Conservation (phyloP, 2,797 vertebrate species). For the Aselliscus stoliczkanus region DNA sequence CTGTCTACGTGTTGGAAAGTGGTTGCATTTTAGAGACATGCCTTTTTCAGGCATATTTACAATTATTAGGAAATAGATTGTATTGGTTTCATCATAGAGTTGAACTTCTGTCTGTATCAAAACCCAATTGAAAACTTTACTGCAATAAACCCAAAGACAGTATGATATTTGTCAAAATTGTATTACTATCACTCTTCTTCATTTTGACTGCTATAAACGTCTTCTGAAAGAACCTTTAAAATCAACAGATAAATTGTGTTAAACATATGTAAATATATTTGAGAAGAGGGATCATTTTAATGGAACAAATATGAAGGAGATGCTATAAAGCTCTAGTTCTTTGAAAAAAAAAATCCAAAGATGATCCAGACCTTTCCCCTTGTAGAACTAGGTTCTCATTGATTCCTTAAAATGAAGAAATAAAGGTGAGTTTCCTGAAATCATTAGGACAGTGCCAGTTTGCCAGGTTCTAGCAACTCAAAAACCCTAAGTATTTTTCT, state of each 20-base stretch:
- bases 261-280: not conserved
- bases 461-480: not conserved
- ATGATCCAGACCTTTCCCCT: not conserved
- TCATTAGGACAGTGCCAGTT: not conserved
- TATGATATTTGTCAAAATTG: not conserved
- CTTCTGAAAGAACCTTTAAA: not conserved
- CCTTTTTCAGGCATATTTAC: not conserved
- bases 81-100: not conserved
- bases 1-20: not conserved
- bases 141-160: not conserved
- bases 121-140: not conserved
- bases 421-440: not conserved
- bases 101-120: not conserved
- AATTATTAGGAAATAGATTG: not conserved
- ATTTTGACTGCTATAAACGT: not conserved
- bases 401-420: not conserved
- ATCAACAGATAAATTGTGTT: not conserved
- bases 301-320: not conserved
- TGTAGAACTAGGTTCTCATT: not conserved
- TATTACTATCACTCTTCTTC: not conserved
- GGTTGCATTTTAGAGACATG: not conserved
- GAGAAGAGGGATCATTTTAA: not conserved
- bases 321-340: no score
- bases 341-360: not conserved
- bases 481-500: not conserved